Evolutionary conservation across 2,113 vertebrate genomes (phyloP), one percentile per base, ranked within the genome.

Genomic region (Mormoops blainvillei): DNA sequence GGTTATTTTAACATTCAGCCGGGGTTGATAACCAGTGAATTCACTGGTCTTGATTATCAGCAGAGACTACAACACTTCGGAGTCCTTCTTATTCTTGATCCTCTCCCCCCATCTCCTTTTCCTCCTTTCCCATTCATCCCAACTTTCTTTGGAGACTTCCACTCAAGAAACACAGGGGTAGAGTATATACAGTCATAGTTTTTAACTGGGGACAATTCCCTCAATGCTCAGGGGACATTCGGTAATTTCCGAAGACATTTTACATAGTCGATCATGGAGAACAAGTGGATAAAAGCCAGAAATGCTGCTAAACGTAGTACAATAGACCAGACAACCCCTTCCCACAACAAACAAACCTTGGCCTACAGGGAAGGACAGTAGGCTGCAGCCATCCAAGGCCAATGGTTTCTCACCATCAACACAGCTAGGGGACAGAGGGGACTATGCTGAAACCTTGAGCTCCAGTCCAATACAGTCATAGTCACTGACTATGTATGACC

Each of bases 401-500:
- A n/a, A 31, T 12, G 43, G 5, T 33, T 52, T 50, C 78, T 67
- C 11, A 28, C 8, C 5, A 6, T 0, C 7, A 45, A 61, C 41
- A 45, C 7, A 4, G 18, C 0, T 0, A 20, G 0, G 4, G 18
- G 8, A 9, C 10, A 33, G 38, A 54, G 20, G 15, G 18, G 5
- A 19, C 58, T 43, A 5, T 38, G 20, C 31, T 24, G 45, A 54
- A 41, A 15, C 22, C 13, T 20, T 22, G 10, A 18, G 19, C n/a
- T 73, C 80, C 61, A 10, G 7, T 13, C 43, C 43, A 63, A 5
- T 0, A 4, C 8, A 5, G 41, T n/a, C n/a, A n/a, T 2, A 0
- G 26, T 36, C 12, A 0, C 50, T 74, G 5, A 10, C 48, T 19
- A 1, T 52, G 13, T 19, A 1, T 52, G 13, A 78, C 67, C 45